Conservation (phyloP, 2,113 vertebrate species). For the Prunella himalayana region DNA sequence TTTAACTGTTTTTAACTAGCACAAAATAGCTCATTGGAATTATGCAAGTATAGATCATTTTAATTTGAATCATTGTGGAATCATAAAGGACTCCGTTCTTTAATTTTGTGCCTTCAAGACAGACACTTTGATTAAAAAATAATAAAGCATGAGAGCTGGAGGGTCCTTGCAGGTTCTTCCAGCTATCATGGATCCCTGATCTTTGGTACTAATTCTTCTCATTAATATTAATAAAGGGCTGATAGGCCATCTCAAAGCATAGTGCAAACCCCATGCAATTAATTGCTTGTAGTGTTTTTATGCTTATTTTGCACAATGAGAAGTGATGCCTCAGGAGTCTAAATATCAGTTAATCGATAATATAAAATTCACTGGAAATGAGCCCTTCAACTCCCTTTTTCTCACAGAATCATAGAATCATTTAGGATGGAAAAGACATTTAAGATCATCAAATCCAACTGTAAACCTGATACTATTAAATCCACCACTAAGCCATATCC, state of each 20-base stretch:
- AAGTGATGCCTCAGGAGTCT: slow-evolving; percentile 57
- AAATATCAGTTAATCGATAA: slow-evolving; percentile 75
- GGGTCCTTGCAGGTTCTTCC: slow-evolving; percentile 71
- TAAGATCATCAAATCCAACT: background rate
- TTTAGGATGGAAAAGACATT: background rate
- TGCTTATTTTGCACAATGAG: slow-evolving; percentile 76
- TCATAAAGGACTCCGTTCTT: slow-evolving; percentile 75
- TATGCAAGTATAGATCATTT: slow-evolving; percentile 78
- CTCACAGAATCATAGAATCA: background rate
- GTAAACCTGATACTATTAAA: background rate
- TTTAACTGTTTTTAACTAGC: slow-evolving; percentile 80
- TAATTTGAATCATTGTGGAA: slow-evolving; percentile 79
- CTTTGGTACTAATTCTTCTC: slow-evolving; percentile 73
- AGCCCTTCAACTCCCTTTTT: slow-evolving; percentile 41
- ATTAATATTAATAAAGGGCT: slow-evolving; percentile 79
- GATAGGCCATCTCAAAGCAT: slow-evolving; percentile 68
- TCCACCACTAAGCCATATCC: background rate
- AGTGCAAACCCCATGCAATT: slow-evolving; percentile 66
- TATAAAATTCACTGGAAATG: slow-evolving; percentile 61
- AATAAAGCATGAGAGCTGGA: slow-evolving; percentile 77
- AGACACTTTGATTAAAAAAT: slow-evolving; percentile 82
- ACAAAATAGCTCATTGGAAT: slow-evolving; percentile 74
- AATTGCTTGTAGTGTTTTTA: slow-evolving; percentile 76
- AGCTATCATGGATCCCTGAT: slow-evolving; percentile 70
- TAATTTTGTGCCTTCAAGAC: slow-evolving; percentile 79